These are phyloP conservation scores for Polyommatus icarus DNA, from an alignment of 2,888 invertebrate genomes.

Conservation along the genomic window DNA sequence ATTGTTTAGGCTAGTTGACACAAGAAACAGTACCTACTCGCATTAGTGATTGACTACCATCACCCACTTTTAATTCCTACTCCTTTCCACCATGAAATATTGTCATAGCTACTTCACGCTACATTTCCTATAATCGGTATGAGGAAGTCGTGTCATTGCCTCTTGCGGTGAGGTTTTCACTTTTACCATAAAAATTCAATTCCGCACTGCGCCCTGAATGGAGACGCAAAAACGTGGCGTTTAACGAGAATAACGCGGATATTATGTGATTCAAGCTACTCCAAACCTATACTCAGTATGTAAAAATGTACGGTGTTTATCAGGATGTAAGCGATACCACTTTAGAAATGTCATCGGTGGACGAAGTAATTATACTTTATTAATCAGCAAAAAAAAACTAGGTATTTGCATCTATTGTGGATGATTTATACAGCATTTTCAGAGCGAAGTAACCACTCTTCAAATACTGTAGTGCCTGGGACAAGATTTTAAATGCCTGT, in stretches of 20 bases:
- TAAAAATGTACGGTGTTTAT: background rate
- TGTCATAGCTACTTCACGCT: background rate
- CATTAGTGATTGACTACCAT: no score
- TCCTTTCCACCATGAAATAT: conserved; percentile 3
- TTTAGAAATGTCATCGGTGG: background rate
- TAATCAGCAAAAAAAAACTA: no score
- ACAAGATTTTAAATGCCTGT: no score
- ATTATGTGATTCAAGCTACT: conserved; percentile 19
- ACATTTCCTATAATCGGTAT: conserved; percentile 29
- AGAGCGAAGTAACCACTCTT: no score
- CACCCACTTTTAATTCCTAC: background rate
- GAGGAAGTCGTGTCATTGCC: conserved; percentile 40
- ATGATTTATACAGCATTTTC: no score
- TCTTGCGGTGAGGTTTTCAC: conserved; percentile 61
- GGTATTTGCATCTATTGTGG: no score
- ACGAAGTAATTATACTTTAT: no score
- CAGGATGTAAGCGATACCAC: background rate
- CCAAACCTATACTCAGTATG: background rate
- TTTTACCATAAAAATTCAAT: conserved; percentile 66
- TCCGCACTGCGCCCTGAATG: conserved; percentile 56
- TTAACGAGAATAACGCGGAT: conserved; percentile 63
- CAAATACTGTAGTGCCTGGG: no score
- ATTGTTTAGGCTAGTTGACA: no score
- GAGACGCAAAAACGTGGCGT: conserved; percentile 62
- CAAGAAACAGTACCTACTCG: no score